A percentile compares a stretch with the other conserved stretches of the same genome.
phyloP scores from a whole-genome alignment of 2,888 invertebrate genomes.

The Cyclophora punctaria region DNA sequence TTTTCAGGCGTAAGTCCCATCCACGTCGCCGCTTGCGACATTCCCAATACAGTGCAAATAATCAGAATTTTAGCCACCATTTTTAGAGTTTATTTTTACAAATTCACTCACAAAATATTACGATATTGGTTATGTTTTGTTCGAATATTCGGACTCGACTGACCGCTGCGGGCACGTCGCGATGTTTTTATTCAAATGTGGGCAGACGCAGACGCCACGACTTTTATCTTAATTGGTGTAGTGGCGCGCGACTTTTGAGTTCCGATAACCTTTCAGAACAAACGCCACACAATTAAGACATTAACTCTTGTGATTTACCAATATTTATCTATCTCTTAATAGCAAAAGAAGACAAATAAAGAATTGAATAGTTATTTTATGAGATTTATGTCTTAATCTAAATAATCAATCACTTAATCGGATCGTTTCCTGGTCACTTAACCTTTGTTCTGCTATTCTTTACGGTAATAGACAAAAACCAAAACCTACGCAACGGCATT shows the following conservation, averaged over 20 bases:
- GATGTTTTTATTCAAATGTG: constrained; percentile 53
- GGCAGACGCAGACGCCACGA: constrained; percentile 31
- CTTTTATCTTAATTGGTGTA: constrained; percentile 10
- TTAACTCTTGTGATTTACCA: no score
- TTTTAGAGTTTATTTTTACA: constrained; percentile 14
- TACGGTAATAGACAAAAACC: neutral
- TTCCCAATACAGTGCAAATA: constrained; percentile 36
- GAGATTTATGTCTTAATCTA: no score
- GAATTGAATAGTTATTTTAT: no score
- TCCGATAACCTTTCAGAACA: no score
- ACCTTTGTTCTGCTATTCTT: no score
- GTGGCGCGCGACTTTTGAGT: constrained; percentile 1
- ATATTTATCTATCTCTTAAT: no score
- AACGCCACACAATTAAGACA: no score
- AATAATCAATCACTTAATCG: no score
- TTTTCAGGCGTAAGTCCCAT: constrained; percentile 35
- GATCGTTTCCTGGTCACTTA: no score
- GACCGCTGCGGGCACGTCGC: constrained; percentile 25
- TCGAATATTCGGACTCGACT: constrained; percentile 35
- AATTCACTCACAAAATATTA: neutral
- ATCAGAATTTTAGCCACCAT: constrained; percentile 50
- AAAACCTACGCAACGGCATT: constrained; percentile 6
- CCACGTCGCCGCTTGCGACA: constrained; percentile 43
- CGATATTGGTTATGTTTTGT: constrained; percentile 3
- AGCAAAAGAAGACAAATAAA: no score